Evolutionary conservation across 2,113 vertebrate species (phyloP), one percentile per base, ranked within the genome.

Genomic region (Paramormyrops kingsleyae): DNA sequence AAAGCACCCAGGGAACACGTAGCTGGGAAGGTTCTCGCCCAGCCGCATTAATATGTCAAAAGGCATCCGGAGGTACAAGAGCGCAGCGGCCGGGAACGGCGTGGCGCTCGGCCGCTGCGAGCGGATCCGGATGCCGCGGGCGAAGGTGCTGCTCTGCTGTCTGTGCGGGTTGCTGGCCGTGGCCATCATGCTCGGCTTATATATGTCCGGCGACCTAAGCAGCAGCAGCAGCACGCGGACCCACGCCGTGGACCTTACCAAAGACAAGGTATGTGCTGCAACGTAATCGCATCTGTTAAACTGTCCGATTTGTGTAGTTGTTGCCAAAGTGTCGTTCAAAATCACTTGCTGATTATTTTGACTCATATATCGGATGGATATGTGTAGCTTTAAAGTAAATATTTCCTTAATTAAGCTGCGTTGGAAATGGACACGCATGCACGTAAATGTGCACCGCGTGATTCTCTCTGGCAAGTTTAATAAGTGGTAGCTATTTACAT

Each of bases 81-180:
- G 92, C 35, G 87, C 92, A 62, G 94, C 93, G 91, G 91, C 91
- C 90, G 92, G 87, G 83, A 90, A 42, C 83, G 92, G 91, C 52
- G 47, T 92, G 77, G 90, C 92, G 1, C 27, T 93, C 2, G 87
- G 92, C 53, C 88, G 87, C 17, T 95, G 94, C 88, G 94, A 94
- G 84, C 93, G 91, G 42, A 80, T 92, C 49, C 88, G 93, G 49
- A 87, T 92, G 92, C 92, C 92, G 52, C 92, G 94, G 19, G 92
- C 92, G 35, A 95, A 95, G 35, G 91, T 94, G 0, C 93, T 96
- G 91, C 85, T 96, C 66, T 80, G 95, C 5, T 94, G 95, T 24
- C 92, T 96, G 27, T 70, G 95, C 89, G 94, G 91, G 27, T 91
- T 92, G 0, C 91, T 96, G 90, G 89, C 95, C 87, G 90, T 96